Conservation (phyloP, 2,888 invertebrate genomes). For the Tricholauxania praeusta region DNA sequence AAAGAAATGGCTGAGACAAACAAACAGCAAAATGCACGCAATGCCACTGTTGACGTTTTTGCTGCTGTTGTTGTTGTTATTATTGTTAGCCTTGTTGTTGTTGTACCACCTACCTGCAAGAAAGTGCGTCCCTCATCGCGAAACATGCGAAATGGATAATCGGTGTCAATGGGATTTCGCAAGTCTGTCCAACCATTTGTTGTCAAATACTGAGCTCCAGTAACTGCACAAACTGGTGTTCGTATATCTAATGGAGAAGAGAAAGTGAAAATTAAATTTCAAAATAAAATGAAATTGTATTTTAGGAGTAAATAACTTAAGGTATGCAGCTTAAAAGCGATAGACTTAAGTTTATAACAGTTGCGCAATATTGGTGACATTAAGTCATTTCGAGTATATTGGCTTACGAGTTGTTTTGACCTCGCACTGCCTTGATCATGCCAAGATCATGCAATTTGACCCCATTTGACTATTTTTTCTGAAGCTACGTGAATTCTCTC, state of each 20-base stretch:
- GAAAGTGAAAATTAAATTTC: background rate
- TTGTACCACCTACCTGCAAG: conserved; percentile 74
- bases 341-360: no score
- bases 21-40: background rate
- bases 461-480: no score
- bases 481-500: no score
- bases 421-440: no score
- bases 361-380: no score
- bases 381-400: no score
- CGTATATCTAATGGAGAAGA: conserved; percentile 73
- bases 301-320: no score
- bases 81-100: background rate
- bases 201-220: conserved; percentile 85
- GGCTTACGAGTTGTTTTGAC: no score
- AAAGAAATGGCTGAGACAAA: background rate
- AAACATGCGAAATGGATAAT: conserved; percentile 84
- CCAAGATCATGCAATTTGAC: no score
- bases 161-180: conserved; percentile 80
- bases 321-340: no score
- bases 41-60: background rate
- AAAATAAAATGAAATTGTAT: background rate
- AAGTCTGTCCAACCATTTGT: conserved; percentile 84
- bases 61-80: background rate
- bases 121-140: conserved; percentile 86
- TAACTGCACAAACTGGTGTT: conserved; percentile 87